Conservation (phyloP, 2,888 invertebrate genomes). For the Diplazon laetatorius region DNA sequence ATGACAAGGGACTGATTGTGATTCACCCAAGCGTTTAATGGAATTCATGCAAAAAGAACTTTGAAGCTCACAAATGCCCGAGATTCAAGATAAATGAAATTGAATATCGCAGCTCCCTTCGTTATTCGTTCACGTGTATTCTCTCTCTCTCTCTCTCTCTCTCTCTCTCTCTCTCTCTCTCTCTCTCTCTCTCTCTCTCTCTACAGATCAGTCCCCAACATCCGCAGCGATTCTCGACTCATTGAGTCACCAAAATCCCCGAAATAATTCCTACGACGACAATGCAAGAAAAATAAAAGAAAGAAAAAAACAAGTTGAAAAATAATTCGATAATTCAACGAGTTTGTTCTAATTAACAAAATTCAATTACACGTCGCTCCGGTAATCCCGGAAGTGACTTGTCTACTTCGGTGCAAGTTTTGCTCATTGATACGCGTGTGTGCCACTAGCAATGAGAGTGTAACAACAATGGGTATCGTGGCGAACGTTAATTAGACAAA, state of each 20-base stretch:
- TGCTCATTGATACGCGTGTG: neutral
- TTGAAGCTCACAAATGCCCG: conserved; percentile 47
- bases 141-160: too few species aligned
- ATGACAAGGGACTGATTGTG: conserved; percentile 28
- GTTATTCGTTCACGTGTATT: conserved; percentile 28
- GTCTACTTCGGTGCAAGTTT: conserved; percentile 27
- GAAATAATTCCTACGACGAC: neutral
- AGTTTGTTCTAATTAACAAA: conserved; percentile 10
- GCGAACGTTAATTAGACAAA: conserved; percentile 51
- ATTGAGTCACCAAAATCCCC: neutral
- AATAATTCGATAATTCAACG: conserved; percentile 6
- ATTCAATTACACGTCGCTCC: conserved; percentile 31
- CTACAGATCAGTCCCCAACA: conserved; percentile 30
- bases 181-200: too few species aligned
- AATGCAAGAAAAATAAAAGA: neutral
- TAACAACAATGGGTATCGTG: conserved; percentile 37
- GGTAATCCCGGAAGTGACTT: conserved; percentile 23
- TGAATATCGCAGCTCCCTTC: conserved; percentile 58
- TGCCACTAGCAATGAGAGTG: conserved; percentile 2
- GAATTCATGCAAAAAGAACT: conserved; percentile 62
- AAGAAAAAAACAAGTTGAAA: neutral
- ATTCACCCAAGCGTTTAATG: conserved; percentile 62
- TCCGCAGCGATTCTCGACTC: neutral
- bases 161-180: too few species aligned
- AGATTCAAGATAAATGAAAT: conserved; percentile 52